These are phyloP conservation scores for Sebastes matsubarae DNA, from an alignment of 2,797 vertebrate species.

Conservation along the genomic window DNA sequence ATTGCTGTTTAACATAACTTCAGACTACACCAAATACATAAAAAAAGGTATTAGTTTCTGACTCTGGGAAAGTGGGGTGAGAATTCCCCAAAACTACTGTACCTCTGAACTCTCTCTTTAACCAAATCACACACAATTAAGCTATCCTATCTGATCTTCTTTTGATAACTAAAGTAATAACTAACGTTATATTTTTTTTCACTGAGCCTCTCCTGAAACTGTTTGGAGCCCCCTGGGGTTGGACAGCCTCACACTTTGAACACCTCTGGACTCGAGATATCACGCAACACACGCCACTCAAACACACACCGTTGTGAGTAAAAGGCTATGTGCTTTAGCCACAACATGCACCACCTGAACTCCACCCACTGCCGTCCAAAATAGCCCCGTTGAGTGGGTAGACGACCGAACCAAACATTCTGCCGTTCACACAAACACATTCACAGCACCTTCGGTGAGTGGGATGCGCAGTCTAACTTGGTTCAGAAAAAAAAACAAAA, in stretches of 20 bases:
- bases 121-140: neutral
- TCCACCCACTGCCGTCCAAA: conserved; percentile 66
- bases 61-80: too few relatives aligned
- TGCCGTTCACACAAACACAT: conserved; percentile 64
- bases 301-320: conserved; percentile 1
- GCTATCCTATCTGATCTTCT: neutral
- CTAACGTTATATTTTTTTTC: neutral
- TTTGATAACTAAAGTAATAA: neutral
- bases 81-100: neutral
- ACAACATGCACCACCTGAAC: conserved; percentile 66
- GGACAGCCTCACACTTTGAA: too few relatives aligned
- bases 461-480: conserved; percentile 60
- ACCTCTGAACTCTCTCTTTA: neutral
- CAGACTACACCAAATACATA: too few relatives aligned
- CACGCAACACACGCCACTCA: neutral
- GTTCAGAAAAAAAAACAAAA: conserved; percentile 38
- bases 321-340: conserved; percentile 54
- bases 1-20: too few relatives aligned
- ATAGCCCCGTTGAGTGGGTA: conserved; percentile 71
- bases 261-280: neutral
- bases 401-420: conserved; percentile 57
- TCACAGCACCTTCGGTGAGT: conserved; percentile 67
- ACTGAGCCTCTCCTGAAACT: neutral
- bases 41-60: too few relatives aligned
- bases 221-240: too few relatives aligned